Base-by-base conservation (phyloP, 2,888 invertebrate species). In the Lasioglossum leucozonium region DNA sequence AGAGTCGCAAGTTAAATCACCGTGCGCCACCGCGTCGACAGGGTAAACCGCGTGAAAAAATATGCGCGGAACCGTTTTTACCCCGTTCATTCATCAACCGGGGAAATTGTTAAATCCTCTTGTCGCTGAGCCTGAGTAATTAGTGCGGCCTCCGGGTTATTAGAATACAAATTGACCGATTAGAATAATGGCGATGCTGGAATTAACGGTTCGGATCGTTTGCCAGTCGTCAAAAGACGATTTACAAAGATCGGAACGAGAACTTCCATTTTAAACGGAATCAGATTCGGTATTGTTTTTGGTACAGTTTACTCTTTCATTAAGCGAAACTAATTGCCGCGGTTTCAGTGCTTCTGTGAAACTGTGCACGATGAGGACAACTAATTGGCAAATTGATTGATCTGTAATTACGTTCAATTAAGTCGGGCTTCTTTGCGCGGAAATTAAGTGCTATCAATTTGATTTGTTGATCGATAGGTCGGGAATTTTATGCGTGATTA, bases 61-160 rank as follows among this genome's bases (percentile, higher is more conserved):
- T 72, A 69, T 55, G 26, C 84, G 44, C 84, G 40, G 42, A 55
- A 65, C 51, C 73, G 69, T 72, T 78, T 62, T 77, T 37, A n/a
- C 11, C 2, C 34, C 13, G 74, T 30, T 62, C 74, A 78, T 83
- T 77, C 75, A 84, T 84, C 77, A 74, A 47, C 26, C 84, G 47
- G 37, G n/a, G 37, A 40, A 84, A 78, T 78, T 82, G 37, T 69
- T 22, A 73, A 73, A 26, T n/a, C 47, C 22, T 44, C 40, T 34
- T 44, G 30, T 72, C 22, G 44, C 72, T 44, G 47, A 55, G 67
- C 67, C 34, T 62, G 62, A 37, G 77, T 75, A 84, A 84, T 84
- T 84, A 84, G 40, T 34, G 30, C 37, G 22, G 69, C 55, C 37
- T 4, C 37, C 37, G 4, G 67, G 67, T 67, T 34, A 67, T 67